Conservation (phyloP, 2,113 vertebrate genomes). For the Pterocles burchelli region DNA sequence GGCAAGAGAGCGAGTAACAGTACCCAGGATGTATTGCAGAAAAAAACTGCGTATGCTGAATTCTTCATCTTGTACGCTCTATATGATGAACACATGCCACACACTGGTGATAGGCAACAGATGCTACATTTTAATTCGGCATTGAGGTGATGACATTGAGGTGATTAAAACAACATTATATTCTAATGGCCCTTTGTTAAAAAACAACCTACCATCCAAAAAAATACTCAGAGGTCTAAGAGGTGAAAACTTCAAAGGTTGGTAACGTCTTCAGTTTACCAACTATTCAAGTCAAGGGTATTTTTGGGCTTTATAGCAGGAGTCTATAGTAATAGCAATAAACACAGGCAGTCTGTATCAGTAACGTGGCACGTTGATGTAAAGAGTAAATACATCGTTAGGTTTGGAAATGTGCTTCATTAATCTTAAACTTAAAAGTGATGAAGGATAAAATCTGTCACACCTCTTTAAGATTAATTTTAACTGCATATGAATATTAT, state of each 20-base stretch:
- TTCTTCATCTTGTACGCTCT: not conserved
- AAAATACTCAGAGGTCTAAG: not conserved
- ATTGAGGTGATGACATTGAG: not conserved
- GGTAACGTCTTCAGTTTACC: not conserved
- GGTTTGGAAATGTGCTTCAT: not conserved
- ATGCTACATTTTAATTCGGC: not conserved
- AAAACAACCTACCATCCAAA: not conserved
- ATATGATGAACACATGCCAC: not conserved
- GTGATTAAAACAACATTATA: not conserved
- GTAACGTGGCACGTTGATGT: not conserved
- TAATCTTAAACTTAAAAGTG: not conserved
- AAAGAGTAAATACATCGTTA: not conserved
- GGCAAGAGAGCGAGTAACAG: not conserved
- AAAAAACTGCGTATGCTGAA: not conserved
- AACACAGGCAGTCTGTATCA: not conserved
- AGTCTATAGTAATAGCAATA: not conserved
- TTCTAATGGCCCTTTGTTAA: not conserved
- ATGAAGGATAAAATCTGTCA: slow-evolving; percentile 4
- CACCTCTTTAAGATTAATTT: not conserved
- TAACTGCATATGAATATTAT: not conserved
- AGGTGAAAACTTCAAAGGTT: not conserved
- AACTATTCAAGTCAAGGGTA: not conserved
- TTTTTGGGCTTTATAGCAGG: not conserved
- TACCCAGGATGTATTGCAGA: not conserved
- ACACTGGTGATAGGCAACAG: not conserved